A percentile compares a stretch with the other conserved stretches of the same genome.
phyloP scores from a whole-genome alignment of 2,888 invertebrate species.

The Microplitis deprimator region DNA sequence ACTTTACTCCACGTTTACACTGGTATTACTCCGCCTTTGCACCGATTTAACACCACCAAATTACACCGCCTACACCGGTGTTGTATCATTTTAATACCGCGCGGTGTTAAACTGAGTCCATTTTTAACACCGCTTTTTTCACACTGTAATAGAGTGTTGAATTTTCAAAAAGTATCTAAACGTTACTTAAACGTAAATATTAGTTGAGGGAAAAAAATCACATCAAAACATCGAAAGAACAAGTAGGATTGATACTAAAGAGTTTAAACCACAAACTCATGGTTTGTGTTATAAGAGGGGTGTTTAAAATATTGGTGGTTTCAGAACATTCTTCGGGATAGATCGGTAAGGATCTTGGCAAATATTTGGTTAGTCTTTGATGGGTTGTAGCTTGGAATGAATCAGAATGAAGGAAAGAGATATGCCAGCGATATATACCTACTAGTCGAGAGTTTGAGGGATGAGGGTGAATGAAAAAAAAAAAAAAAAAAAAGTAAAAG shows the following conservation, averaged over 20 bases:
- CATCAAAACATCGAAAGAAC: not conserved
- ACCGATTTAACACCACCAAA: no score
- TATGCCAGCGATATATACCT: constrained; percentile 1
- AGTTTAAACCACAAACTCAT: constrained; percentile 18
- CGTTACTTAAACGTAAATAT: constrained; percentile 8
- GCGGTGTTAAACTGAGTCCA: no score
- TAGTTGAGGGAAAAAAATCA: constrained; percentile 8
- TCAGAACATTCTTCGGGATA: constrained; percentile 31
- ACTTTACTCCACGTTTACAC: no score
- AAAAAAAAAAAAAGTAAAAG: not conserved
- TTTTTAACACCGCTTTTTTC: no score
- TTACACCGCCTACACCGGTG: no score
- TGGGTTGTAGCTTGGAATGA: constrained; percentile 55
- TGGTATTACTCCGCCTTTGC: no score
- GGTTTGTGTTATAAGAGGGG: constrained; percentile 34
- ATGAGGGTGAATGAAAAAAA: constrained; percentile 40
- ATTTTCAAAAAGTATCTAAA: not conserved
- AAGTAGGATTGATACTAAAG: constrained; percentile 32
- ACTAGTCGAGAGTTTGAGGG: constrained; percentile 15
- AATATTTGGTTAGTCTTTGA: constrained; percentile 70
- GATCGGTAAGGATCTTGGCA: constrained; percentile 61
- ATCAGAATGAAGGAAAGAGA: constrained; percentile 17
- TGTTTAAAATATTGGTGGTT: constrained; percentile 58
- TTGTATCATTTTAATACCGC: no score
- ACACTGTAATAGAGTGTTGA: no score